A percentile compares a stretch with the other conserved stretches of the same genome.
These are phyloP conservation scores for Caradrina kadenii DNA, from an alignment of 2,888 invertebrate genomes.

Conservation along the genomic window DNA sequence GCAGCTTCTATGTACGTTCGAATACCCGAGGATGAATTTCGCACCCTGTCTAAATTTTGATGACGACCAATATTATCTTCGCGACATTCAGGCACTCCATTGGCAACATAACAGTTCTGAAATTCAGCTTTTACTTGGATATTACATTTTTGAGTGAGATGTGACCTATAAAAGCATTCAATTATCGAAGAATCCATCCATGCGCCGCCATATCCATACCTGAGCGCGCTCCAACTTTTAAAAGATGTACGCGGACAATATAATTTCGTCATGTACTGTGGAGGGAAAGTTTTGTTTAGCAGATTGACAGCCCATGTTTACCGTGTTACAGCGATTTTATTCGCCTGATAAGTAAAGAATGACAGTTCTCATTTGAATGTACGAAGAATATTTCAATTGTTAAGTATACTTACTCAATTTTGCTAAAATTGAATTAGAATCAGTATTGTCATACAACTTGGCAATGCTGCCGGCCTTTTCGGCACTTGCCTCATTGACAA, in stretches of 20 bases:
- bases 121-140: slow-evolving; percentile 26
- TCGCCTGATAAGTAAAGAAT: not conserved
- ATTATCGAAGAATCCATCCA: slow-evolving; percentile 43
- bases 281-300: not conserved
- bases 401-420: too few species aligned
- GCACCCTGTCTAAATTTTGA: not conserved
- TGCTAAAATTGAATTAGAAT: too few species aligned
- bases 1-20: not conserved
- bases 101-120: not conserved
- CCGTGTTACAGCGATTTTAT: not conserved
- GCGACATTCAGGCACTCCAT: slow-evolving; percentile 18
- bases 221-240: slow-evolving; percentile 20
- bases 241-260: slow-evolving; percentile 24
- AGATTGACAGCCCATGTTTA: not conserved
- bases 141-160: slow-evolving; percentile 23
- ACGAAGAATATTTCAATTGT: too few species aligned
- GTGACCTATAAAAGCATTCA: slow-evolving; percentile 58
- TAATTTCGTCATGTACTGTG: not conserved
- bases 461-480: too few species aligned
- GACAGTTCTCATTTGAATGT: not conserved
- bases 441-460: too few species aligned
- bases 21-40: not conserved
- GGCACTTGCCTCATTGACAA: too few species aligned
- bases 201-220: slow-evolving; percentile 30
- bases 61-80: slow-evolving; percentile 19